Percentiles rank a stretch among this genome's conserved stretches.
Evolutionary conservation across 2,113 vertebrate species (phyloP).

Genomic region (Poeciliopsis occidentalis): DNA sequence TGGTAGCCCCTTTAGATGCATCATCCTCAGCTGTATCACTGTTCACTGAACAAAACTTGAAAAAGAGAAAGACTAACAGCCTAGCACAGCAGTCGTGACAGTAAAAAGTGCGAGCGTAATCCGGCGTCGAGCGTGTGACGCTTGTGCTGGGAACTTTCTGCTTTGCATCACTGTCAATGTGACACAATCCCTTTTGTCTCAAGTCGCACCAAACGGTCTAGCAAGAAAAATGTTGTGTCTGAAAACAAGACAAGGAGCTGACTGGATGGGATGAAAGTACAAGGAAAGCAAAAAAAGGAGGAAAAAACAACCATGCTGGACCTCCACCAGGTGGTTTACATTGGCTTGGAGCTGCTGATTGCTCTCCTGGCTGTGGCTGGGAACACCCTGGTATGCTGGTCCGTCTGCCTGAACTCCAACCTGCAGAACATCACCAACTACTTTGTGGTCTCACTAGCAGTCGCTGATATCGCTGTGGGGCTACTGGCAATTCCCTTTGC

Average conservation of each 20-base stretch:
- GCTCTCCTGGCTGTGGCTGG: slow-evolving; percentile 89
- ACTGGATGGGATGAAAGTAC: slow-evolving; percentile 56
- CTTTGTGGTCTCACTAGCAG: slow-evolving; percentile 93
- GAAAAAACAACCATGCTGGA: slow-evolving; percentile 79
- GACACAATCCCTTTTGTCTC: slow-evolving; percentile 19
- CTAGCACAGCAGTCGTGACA: not conserved
- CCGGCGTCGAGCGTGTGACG: not conserved
- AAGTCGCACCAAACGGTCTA: slow-evolving; percentile 9
- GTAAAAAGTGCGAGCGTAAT: slow-evolving; percentile 3
- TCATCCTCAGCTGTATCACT: not conserved
- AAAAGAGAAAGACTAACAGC: slow-evolving; percentile 17
- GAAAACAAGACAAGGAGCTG: slow-evolving; percentile 26
- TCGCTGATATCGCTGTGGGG: slow-evolving; percentile 93
- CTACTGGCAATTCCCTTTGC: slow-evolving; percentile 95
- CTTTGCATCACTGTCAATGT: not conserved
- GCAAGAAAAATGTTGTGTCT: slow-evolving; percentile 27
- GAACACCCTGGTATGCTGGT: slow-evolving; percentile 96
- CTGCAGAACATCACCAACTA: slow-evolving; percentile 97
- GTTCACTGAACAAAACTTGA: slow-evolving; percentile 6
- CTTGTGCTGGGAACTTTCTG: slow-evolving; percentile 49
- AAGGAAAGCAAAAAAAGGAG: slow-evolving; percentile 32
- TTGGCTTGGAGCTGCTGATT: slow-evolving; percentile 90
- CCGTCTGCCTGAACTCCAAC: slow-evolving; percentile 93
- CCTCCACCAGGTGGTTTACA: slow-evolving; percentile 80
- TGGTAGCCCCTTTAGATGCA: slow-evolving; percentile 19